Percentiles rank a stretch among this genome's conserved stretches.
phyloP scores from a whole-genome alignment of 2,888 invertebrate genomes.

The Biston stratarius region DNA sequence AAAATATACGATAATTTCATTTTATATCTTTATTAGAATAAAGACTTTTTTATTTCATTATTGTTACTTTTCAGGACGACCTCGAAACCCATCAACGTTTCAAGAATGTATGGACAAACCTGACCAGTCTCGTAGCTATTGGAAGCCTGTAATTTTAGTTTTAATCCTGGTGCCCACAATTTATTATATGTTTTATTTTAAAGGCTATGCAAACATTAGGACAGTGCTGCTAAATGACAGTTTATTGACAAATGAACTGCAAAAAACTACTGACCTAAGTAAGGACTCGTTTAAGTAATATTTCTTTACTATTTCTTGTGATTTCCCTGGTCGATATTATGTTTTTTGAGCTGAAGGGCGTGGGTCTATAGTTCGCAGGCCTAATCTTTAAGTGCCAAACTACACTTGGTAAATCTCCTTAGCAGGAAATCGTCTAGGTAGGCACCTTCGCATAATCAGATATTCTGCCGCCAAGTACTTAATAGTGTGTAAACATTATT shows the following conservation, averaged over 20 bases:
- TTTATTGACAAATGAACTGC: not conserved
- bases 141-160: conserved; percentile 8
- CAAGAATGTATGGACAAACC: conserved; percentile 20
- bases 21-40: no score
- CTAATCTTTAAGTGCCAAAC: no score
- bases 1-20: no score
- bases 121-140: not conserved
- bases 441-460: no score
- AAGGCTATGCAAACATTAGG: not conserved
- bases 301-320: no score
- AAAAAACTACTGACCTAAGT: not conserved
- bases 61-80: conserved; percentile 7
- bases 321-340: no score
- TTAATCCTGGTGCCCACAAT: conserved; percentile 8
- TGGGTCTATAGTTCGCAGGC: no score
- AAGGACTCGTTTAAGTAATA: not conserved
- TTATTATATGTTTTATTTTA: conserved; percentile 24
- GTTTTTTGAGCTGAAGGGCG: no score
- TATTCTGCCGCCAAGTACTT: no score
- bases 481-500: no score
- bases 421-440: no score
- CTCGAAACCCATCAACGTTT: not conserved
- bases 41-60: not conserved
- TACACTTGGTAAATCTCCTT: no score
- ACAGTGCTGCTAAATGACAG: not conserved